A percentile compares a stretch with the other conserved stretches of the same genome.
Evolutionary conservation across 2,113 vertebrate genomes (phyloP).

Genomic region (Bostrychus sinensis): DNA sequence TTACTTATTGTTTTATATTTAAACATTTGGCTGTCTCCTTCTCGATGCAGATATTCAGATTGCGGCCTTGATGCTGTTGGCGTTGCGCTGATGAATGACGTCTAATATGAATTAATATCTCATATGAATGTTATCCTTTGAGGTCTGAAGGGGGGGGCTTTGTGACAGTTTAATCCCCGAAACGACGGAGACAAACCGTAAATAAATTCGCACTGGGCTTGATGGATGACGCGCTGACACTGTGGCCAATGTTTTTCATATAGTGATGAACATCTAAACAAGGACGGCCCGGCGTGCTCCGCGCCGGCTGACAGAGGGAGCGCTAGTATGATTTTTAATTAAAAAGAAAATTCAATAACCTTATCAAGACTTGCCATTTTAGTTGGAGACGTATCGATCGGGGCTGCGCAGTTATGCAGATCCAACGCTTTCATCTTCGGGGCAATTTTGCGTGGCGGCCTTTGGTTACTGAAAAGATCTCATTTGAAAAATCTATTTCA

Average conservation of each 20-base stretch:
- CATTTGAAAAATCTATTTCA: slow-evolving; percentile 66
- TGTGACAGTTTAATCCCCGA: slow-evolving; percentile 44
- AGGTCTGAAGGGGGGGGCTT: slow-evolving; percentile 36
- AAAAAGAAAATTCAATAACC: slow-evolving; percentile 79
- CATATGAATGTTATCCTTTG: slow-evolving; percentile 32
- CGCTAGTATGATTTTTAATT: slow-evolving; percentile 76
- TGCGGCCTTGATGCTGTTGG: slow-evolving; percentile 17
- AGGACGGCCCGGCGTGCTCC: slow-evolving; percentile 30
- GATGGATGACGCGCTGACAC: slow-evolving; percentile 64
- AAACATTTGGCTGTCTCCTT: not conserved
- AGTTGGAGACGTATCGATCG: slow-evolving; percentile 72
- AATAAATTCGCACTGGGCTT: slow-evolving; percentile 37
- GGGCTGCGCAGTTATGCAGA: slow-evolving; percentile 70
- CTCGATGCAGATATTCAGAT: not conserved
- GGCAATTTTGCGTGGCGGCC: slow-evolving; percentile 49
- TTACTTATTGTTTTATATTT: not conserved
- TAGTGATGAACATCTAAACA: slow-evolving; percentile 54
- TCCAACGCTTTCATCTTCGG: slow-evolving; percentile 68
- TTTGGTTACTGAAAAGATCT: slow-evolving; percentile 63
- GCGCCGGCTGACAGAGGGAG: slow-evolving; percentile 44
- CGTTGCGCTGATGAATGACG: slow-evolving; percentile 44
- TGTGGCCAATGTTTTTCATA: slow-evolving; percentile 22
- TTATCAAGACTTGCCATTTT: slow-evolving; percentile 77
- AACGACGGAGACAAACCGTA: slow-evolving; percentile 44
- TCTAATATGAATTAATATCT: slow-evolving; percentile 52